Conservation (phyloP, 2,797 vertebrate genomes). For the Psittacula echo region DNA sequence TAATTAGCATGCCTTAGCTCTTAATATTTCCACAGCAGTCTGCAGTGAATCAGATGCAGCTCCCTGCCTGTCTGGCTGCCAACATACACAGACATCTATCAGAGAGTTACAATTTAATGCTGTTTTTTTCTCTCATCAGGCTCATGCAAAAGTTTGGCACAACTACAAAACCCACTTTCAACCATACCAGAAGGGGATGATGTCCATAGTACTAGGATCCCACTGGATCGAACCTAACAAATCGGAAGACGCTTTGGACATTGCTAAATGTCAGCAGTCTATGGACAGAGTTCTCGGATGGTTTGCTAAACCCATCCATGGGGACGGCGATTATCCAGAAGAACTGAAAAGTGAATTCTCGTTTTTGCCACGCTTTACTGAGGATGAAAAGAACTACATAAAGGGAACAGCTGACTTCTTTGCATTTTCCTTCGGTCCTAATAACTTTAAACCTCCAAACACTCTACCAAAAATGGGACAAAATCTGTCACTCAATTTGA, state of each 20-base stretch:
- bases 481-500: constrained; percentile 84
- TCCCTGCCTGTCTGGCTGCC: not conserved
- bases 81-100: fast-evolving
- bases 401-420: constrained; percentile 93
- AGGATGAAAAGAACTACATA: constrained; percentile 84
- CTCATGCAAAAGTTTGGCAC: constrained; percentile 93
- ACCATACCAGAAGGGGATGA: constrained; percentile 83
- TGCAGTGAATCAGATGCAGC: not conserved
- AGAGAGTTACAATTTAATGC: not conserved
- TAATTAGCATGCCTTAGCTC: not conserved
- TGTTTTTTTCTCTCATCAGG: constrained; percentile 79
- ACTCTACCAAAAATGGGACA: constrained; percentile 82
- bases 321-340: constrained; percentile 90
- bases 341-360: constrained; percentile 80
- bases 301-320: constrained; percentile 93
- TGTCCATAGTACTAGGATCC: constrained; percentile 93
- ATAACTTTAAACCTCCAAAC: constrained; percentile 85
- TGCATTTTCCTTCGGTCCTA: constrained; percentile 92
- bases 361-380: constrained; percentile 83
- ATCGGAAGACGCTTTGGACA: constrained; percentile 71
- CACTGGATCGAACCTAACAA: constrained; percentile 92
- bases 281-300: constrained; percentile 91
- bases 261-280: constrained; percentile 87
- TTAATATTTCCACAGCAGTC: not conserved
- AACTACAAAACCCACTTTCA: constrained; percentile 86